A percentile compares a stretch with the other conserved stretches of the same genome.
Conservation (phyloP, 2,797 vertebrate species). For the Sandelia bainsii region DNA sequence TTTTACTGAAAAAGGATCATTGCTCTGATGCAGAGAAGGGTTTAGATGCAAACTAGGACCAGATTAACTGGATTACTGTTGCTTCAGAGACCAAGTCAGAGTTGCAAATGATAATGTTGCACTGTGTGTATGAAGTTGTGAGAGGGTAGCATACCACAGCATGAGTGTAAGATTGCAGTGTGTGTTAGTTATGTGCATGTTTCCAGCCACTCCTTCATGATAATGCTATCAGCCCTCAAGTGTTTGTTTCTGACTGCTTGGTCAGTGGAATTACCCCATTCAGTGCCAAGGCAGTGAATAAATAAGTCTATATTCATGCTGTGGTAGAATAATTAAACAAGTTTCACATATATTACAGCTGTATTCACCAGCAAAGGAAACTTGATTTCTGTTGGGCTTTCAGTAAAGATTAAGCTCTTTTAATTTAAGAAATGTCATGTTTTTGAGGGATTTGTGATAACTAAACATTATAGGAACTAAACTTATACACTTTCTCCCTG, state of each 20-base stretch:
- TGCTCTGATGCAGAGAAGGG: constrained; percentile 32
- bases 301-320: not conserved
- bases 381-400: not conserved
- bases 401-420: not conserved
- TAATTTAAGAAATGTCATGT: not conserved
- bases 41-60: constrained; percentile 4
- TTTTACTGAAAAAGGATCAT: constrained; percentile 20
- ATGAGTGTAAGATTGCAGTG: not conserved
- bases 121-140: not conserved
- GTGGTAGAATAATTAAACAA: not conserved
- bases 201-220: constrained; percentile 8
- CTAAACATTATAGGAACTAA: too few relatives aligned
- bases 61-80: constrained; percentile 21
- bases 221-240: not conserved
- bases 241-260: not conserved
- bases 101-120: not conserved
- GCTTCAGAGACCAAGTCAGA: constrained; percentile 3
- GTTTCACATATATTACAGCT: not conserved
- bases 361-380: too few relatives aligned
- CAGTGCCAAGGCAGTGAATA: not conserved
- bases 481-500: too few relatives aligned
- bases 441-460: not conserved
- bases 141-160: not conserved
- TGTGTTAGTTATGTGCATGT: not conserved
- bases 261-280: not conserved